Evolutionary conservation across 2,113 vertebrate genomes (phyloP).

Genomic region (Drymodes brunneopygia): DNA sequence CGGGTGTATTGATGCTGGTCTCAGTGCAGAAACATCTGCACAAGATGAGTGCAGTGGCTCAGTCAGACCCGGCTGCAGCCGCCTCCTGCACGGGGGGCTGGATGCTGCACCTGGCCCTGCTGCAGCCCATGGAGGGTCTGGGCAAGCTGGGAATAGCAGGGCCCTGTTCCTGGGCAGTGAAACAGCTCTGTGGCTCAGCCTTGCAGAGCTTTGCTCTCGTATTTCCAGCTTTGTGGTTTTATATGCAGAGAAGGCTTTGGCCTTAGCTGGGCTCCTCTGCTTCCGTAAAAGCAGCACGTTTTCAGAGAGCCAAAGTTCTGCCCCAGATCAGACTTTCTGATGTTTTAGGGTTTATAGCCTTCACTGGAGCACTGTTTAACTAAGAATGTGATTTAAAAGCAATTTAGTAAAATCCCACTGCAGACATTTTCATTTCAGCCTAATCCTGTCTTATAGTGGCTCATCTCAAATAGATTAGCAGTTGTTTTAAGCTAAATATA

Average conservation of each 20-base stretch:
- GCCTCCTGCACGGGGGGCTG: fast-evolving
- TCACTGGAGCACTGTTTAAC: background rate
- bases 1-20: background rate
- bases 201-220: background rate
- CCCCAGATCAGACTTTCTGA: background rate
- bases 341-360: background rate
- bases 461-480: conserved; percentile 16
- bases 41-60: fast-evolving
- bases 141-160: background rate
- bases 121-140: fast-evolving
- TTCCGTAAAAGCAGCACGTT: background rate
- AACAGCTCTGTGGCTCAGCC: background rate
- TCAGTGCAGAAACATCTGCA: fast-evolving
- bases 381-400: conserved; percentile 24
- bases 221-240: background rate
- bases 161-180: background rate
- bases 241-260: background rate
- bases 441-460: background rate
- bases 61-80: fast-evolving
- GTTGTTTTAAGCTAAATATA: conserved; percentile 3
- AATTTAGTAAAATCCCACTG: conserved; percentile 24
- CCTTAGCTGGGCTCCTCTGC: background rate
- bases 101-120: background rate
- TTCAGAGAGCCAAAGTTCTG: background rate
- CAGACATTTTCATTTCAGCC: conserved; percentile 36